Base-by-base conservation (phyloP, 2,113 vertebrate genomes). In the Cebidichthys violaceus region DNA sequence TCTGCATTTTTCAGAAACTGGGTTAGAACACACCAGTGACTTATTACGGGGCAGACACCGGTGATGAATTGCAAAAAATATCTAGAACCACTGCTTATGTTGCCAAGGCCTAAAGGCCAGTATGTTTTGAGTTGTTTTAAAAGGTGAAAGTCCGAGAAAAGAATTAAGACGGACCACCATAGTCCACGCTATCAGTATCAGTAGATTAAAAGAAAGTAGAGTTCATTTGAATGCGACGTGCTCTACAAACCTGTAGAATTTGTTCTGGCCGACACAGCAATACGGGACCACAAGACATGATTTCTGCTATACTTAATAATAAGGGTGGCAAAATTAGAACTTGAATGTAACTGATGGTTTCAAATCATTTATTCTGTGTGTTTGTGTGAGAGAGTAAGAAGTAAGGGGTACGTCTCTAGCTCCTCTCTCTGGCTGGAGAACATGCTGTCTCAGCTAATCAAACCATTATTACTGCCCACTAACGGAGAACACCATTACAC, bases 371-470 rank as follows among this genome's bases (percentile, higher is more conserved):
- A 33, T 31, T 57, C 11, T 20, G 47, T 13, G 29, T 8, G 47
- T 13, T n/a, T 8, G 70, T 43, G 37, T 13, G 20, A 1, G 31
- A 7, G 45, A 9, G 47, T 22, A 9, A 67, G 47, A 35, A 41
- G 22, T 27, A 43, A 27, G 47, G 66, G 15, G 75, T 78, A 24
- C 54, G 31, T 31, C 50, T 62, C 24, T 15, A 37, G 55, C 71
- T 67, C 54, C 61, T 47, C 61, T 62, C 50, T 65, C 73, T 41
- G 47, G 62, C 35, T 70, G 24, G 55, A 76, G 57, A 50, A 31
- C 65, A 66, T 55, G 39, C 73, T 57, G 77, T 68, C 83, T 69
- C 66, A 83, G 74, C 70, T 78, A 77, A 87, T 87, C 52, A 81
- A 81, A 69, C 67, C 65, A 79, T 72, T 84, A 80, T 76, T 24